These are phyloP conservation scores for Chymomyza caudatula DNA, from an alignment of 2,888 invertebrate species.

Conservation along the genomic window DNA sequence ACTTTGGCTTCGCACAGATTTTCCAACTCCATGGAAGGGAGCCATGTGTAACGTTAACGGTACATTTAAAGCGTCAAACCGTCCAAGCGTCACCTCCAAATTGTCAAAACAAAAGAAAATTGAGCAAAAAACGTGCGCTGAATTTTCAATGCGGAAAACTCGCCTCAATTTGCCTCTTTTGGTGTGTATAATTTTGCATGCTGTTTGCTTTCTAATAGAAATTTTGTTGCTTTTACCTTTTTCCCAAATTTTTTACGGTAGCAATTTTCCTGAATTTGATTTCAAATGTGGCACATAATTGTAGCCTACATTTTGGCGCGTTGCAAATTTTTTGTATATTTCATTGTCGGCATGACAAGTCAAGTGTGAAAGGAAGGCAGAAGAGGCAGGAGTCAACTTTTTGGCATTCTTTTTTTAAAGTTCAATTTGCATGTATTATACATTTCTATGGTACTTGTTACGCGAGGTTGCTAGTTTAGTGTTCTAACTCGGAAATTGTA, in stretches of 20 bases:
- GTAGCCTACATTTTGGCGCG: neutral
- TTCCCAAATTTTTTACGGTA: too few relatives aligned
- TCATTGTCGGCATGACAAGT: neutral
- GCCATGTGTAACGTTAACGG: conserved; percentile 51
- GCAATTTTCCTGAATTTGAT: neutral
- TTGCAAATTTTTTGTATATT: neutral
- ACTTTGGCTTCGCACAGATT: conserved; percentile 8
- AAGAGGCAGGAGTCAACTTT: neutral
- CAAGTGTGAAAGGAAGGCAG: neutral
- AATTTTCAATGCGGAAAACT: conserved; percentile 39
- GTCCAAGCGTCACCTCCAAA: neutral
- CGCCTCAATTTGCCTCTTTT: neutral
- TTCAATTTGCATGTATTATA: too few relatives aligned
- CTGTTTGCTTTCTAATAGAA: conserved; percentile 59
- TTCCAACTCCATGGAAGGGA: conserved; percentile 1
- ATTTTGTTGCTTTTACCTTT: conserved; percentile 42
- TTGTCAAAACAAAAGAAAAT: conserved; percentile 31
- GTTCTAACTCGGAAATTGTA: too few relatives aligned
- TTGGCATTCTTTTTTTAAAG: too few relatives aligned
- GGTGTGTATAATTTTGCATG: conserved; percentile 43
- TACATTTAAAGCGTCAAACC: conserved; percentile 56
- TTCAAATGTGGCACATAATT: conserved; percentile 2
- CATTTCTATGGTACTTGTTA: too few relatives aligned
- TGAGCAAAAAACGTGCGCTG: conserved; percentile 54
- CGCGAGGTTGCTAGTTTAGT: too few relatives aligned